These are phyloP conservation scores for Ariopsis seemanni DNA, from an alignment of 2,113 vertebrate genomes.

Conservation along the genomic window DNA sequence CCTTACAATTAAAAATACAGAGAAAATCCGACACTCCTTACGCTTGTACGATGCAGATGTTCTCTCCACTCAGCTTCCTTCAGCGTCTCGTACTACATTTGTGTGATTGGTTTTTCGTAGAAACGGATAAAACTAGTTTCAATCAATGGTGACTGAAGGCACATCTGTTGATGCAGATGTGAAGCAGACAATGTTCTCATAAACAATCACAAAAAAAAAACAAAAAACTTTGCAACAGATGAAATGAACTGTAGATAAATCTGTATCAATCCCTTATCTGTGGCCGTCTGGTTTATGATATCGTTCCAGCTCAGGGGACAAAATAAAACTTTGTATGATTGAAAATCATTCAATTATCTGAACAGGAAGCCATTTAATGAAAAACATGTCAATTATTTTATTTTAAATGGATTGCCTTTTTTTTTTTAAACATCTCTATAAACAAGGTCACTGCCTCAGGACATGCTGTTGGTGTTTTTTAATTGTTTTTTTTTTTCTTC, in stretches of 20 bases:
- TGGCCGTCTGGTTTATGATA: neutral
- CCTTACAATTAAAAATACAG: neutral
- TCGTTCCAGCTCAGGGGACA: neutral
- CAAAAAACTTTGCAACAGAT: neutral
- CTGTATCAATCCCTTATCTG: slow-evolving; percentile 4
- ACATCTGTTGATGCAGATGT: slow-evolving; percentile 22
- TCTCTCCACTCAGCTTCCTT: neutral
- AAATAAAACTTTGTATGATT: neutral
- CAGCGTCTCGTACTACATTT: neutral
- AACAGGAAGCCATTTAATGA: slow-evolving; percentile 14
- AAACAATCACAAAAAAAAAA: slow-evolving; percentile 11
- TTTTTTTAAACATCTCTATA: neutral
- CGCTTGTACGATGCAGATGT: neutral
- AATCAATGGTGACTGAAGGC: neutral
- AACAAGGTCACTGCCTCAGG: neutral
- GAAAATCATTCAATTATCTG: slow-evolving; percentile 32
- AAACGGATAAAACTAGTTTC: slow-evolving; percentile 8
- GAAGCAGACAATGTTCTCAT: slow-evolving; percentile 17
- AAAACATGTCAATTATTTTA: slow-evolving; percentile 24
- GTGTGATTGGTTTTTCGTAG: neutral
- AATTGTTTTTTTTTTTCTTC: neutral
- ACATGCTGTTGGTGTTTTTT: neutral
- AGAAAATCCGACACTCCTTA: neutral
- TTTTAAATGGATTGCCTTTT: slow-evolving; percentile 12
- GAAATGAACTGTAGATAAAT: slow-evolving; percentile 11